Conservation (phyloP, 1,140 invertebrate genomes). For the Lasioglossum baleicum region DNA sequence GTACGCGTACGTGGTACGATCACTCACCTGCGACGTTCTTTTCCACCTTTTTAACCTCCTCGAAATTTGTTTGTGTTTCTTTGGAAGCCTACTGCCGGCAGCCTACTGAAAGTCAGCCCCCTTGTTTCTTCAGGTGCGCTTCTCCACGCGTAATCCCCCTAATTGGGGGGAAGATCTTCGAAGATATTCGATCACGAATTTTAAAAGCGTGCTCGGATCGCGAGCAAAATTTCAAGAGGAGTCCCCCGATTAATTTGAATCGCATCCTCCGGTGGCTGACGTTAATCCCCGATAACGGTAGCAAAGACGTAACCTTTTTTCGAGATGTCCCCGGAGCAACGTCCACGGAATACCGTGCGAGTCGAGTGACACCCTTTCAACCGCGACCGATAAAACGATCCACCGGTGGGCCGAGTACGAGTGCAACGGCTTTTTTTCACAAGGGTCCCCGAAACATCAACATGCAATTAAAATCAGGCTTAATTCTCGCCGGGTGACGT, state of each 20-base stretch:
- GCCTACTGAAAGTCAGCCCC: too few species aligned
- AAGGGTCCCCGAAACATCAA: conserved; percentile 25
- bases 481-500: conserved; percentile 37
- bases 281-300: conserved; percentile 52
- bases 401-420: conserved; percentile 23
- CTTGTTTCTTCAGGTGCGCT: too few species aligned
- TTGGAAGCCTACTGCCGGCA: too few species aligned
- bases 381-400: conserved; percentile 38
- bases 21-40: too few species aligned
- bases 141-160: too few species aligned
- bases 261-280: neutral
- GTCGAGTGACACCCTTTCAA: conserved; percentile 36
- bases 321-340: neutral
- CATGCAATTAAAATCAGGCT: conserved; percentile 50
- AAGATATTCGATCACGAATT: neutral
- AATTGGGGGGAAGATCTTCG: too few species aligned
- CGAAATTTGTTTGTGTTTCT: too few species aligned
- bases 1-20: too few species aligned
- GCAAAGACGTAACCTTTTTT: conserved; percentile 31
- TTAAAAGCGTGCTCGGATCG: neutral
- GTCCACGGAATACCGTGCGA: neutral
- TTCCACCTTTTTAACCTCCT: too few species aligned
- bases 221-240: neutral
- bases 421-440: conserved; percentile 18
- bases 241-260: conserved; percentile 16